These are phyloP conservation scores for Portevinia maculata DNA, from an alignment of 2,888 invertebrate genomes.

Conservation along the genomic window DNA sequence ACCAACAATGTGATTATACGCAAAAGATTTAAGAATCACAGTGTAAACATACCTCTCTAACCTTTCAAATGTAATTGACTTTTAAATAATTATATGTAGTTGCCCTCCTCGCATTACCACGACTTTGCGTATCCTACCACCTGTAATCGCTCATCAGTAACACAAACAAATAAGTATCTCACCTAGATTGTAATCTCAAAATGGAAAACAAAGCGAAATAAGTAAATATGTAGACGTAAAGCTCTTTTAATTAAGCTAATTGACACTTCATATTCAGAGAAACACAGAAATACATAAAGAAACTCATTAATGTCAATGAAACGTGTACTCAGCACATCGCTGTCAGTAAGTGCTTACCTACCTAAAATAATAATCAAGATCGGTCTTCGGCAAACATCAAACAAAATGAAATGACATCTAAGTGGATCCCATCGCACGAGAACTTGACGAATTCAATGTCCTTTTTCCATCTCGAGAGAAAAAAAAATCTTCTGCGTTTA, in stretches of 20 bases:
- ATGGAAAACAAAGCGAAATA: slow-evolving; percentile 12
- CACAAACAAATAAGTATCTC: background rate
- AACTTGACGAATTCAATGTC: slow-evolving; percentile 72
- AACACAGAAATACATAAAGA: slow-evolving; percentile 28
- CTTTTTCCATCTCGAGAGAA: slow-evolving; percentile 48
- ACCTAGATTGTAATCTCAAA: slow-evolving; percentile 13
- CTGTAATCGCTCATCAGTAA: background rate
- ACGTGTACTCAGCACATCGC: slow-evolving; percentile 49
- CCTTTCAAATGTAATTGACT: too few species aligned
- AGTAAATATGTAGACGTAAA: slow-evolving; percentile 16
- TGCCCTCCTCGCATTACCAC: too few species aligned
- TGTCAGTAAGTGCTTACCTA: slow-evolving; percentile 56
- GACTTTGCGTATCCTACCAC: background rate
- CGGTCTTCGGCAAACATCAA: slow-evolving; percentile 74
- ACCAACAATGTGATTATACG: too few species aligned
- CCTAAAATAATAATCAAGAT: slow-evolving; percentile 72
- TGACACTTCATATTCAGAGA: slow-evolving; percentile 51
- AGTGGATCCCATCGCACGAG: slow-evolving; percentile 73
- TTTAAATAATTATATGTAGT: too few species aligned
- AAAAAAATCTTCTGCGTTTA: slow-evolving; percentile 15
- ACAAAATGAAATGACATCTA: slow-evolving; percentile 71
- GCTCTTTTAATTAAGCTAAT: slow-evolving; percentile 70
- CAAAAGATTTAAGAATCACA: too few species aligned
- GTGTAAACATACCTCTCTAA: too few species aligned
- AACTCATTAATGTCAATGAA: slow-evolving; percentile 56